Conservation (phyloP, 1,140 invertebrate genomes). For the Hestina assimilis region DNA sequence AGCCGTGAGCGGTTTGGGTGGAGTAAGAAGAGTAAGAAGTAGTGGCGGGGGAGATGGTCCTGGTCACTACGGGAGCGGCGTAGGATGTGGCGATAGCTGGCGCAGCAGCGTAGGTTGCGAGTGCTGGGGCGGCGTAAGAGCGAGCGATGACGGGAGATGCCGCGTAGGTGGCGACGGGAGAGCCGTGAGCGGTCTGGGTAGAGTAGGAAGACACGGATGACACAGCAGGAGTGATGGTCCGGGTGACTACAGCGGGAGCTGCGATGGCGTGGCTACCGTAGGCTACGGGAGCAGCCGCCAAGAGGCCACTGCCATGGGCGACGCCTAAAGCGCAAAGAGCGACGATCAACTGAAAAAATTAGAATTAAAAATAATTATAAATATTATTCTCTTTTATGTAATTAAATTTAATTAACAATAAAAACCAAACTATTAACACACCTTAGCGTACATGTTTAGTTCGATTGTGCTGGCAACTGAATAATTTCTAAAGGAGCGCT, state of each 20-base stretch:
- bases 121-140: conserved; percentile 30
- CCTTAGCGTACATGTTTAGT: conserved; percentile 75
- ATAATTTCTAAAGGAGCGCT: conserved; percentile 57
- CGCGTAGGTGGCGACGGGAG: conserved; percentile 34
- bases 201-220: conserved; percentile 46
- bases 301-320: conserved; percentile 37
- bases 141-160: conserved; percentile 25
- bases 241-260: conserved; percentile 33
- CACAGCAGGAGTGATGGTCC: conserved; percentile 38
- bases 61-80: conserved; percentile 33
- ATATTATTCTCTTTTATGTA: no score
- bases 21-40: conserved; percentile 49
- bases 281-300: conserved; percentile 33
- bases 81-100: background rate
- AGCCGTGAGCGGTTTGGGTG: conserved; percentile 44
- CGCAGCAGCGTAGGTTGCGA: conserved; percentile 30
- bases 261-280: conserved; percentile 35
- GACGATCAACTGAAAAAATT: conserved; percentile 40
- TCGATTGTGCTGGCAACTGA: conserved; percentile 70
- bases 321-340: conserved; percentile 45
- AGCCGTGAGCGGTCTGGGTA: conserved; percentile 37
- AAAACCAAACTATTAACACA: conserved; percentile 37
- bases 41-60: conserved; percentile 42
- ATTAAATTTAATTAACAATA: background rate
- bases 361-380: background rate